Evolutionary conservation across 2,888 invertebrate species (phyloP), one percentile per base, ranked within the genome.

Genomic region (Nomada ruficornis): DNA sequence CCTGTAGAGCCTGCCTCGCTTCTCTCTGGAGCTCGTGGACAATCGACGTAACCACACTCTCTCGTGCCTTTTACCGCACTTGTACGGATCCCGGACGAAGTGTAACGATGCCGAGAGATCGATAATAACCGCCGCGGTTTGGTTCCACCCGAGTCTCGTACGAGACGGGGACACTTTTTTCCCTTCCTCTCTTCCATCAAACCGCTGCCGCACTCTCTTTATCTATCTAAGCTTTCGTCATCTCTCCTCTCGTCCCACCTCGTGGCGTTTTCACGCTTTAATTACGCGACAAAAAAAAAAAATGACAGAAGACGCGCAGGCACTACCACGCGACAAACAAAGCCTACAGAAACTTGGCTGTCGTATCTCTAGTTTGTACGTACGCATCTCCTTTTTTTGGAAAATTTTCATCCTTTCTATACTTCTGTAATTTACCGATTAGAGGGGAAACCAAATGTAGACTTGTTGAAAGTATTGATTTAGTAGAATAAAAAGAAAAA

Each of bases 61-160:
- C 79, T 67, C 73, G 71, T 78, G 59, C 78, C 72, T 78, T 81
- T 84, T 73, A 64, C 79, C 85, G 80, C 84, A 88, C 84, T 86
- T 88, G 82, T 86, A 86, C 82, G 82, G 80, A 85, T 88, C 79
- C 83, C 82, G 80, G 81, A 82, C 84, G 84, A 88, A 87, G 85
- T 85, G 85, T 85, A 88, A 88, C 86, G 88, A 84, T 84, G 85
- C 81, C 76, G 76, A 80, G 86, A 88, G 87, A 88, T 88, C 88
- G 88, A 88, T 88, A 85, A 86, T 88, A 88, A 88, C 84, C 85
- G 80, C 86, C 85, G 82, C 73, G 84, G 86, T 86, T 88, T 86
- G 84, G 87, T 88, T 86, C 82, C 83, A 84, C 80, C 80, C 77
- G 80, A 80, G 81, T 70, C 83, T 74, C 84, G 82, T 77, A 80